phyloP scores from a whole-genome alignment of 2,797 vertebrate genomes.

The Myripristis murdjan region DNA sequence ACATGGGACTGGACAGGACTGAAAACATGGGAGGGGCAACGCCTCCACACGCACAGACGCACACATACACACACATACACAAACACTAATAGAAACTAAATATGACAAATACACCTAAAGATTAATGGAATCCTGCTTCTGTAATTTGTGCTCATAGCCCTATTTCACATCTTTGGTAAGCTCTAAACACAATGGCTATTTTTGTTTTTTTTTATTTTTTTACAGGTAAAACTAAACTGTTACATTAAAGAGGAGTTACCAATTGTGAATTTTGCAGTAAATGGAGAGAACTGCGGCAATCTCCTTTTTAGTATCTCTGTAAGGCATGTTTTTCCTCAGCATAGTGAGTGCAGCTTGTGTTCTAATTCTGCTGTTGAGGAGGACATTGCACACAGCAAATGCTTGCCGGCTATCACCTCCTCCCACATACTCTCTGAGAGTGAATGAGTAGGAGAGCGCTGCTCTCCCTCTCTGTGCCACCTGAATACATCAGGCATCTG shows the following conservation, averaged over 20 bases:
- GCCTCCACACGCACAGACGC: constrained; percentile 28
- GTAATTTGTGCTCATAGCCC: constrained; percentile 15
- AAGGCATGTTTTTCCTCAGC: constrained; percentile 62
- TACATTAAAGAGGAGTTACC: constrained; percentile 27
- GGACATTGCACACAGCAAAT: constrained; percentile 72
- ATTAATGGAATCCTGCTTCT: background rate
- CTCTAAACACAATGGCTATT: background rate
- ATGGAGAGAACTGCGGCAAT: constrained; percentile 35
- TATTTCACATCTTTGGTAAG: constrained; percentile 6
- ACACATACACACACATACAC: constrained; percentile 12
- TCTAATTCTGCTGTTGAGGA: constrained; percentile 71
- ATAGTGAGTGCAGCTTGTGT: constrained; percentile 58
- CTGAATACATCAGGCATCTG: constrained; percentile 61
- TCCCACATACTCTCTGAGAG: constrained; percentile 78
- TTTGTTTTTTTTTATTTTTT: too few relatives aligned
- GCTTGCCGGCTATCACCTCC: constrained; percentile 79
- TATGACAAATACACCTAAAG: background rate
- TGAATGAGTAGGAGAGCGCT: constrained; percentile 77
- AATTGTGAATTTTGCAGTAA: constrained; percentile 22
- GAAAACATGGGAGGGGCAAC: constrained; percentile 49
- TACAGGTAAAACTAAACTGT: background rate
- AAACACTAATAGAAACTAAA: background rate
- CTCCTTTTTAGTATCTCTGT: constrained; percentile 32
- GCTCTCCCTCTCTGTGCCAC: constrained; percentile 61
- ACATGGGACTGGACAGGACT: constrained; percentile 50